phyloP scores from a whole-genome alignment of 2,113 vertebrate genomes.

The Athene noctua region DNA sequence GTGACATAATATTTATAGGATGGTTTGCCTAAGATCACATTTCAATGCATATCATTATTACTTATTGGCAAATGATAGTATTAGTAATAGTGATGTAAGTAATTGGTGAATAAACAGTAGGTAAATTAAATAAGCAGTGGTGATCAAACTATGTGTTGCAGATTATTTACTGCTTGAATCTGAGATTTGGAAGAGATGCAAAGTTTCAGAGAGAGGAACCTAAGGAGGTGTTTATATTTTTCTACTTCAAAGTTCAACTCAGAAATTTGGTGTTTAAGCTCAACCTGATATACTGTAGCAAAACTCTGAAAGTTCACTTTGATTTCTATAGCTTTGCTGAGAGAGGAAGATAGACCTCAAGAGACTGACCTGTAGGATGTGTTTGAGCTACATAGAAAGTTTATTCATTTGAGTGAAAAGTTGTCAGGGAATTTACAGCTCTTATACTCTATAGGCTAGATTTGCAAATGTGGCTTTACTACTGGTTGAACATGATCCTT shows the following conservation, averaged over 20 bases:
- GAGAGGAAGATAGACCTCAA: not conserved
- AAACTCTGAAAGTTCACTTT: not conserved
- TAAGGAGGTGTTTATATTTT: not conserved
- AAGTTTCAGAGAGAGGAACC: not conserved
- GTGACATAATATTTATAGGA: not conserved
- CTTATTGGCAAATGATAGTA: not conserved
- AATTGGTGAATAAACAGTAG: not conserved
- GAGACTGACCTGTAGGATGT: not conserved
- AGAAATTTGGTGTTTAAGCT: not conserved
- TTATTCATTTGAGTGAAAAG: not conserved
- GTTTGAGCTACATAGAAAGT: not conserved
- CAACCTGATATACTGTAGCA: not conserved
- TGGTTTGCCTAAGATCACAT: not conserved
- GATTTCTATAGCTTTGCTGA: not conserved
- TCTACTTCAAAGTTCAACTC: not conserved
- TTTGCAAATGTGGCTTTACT: not conserved
- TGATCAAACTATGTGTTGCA: not conserved
- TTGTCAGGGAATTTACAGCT: not conserved
- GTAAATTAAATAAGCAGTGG: not conserved
- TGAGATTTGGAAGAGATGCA: not conserved
- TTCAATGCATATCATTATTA: not conserved
- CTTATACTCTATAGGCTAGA: not conserved
- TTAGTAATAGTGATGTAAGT: not conserved
- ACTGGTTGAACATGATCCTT: rapidly evolving
- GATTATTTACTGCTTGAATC: not conserved